phyloP scores from a whole-genome alignment of 2,113 vertebrate species.

The Clarias batrachus region DNA sequence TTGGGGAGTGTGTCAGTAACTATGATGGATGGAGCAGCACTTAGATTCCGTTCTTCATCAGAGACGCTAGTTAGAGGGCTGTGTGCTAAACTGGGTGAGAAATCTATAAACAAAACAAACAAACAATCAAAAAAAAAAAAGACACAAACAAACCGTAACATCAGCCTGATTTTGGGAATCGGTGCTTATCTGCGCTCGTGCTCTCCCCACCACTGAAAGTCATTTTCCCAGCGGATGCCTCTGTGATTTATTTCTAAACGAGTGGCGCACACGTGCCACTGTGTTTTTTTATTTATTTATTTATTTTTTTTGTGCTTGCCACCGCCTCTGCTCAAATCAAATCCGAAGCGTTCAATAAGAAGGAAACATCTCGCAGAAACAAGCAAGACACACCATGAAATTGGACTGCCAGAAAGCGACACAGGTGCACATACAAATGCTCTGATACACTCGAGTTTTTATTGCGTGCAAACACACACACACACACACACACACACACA shows the following conservation, averaged over 20 bases:
- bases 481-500: conserved; percentile 44
- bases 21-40: conserved; percentile 36
- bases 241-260: conserved; percentile 66
- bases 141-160: conserved; percentile 27
- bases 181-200: conserved; percentile 32
- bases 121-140: background rate
- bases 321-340: conserved; percentile 69
- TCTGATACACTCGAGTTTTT: conserved; percentile 61
- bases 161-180: conserved; percentile 16
- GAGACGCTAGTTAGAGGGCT: background rate
- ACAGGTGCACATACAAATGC: conserved; percentile 70
- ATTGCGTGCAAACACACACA: conserved; percentile 56
- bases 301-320: conserved; percentile 47
- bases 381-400: conserved; percentile 75
- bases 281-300: conserved; percentile 21
- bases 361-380: conserved; percentile 71
- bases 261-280: conserved; percentile 34
- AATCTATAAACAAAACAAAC: conserved; percentile 24
- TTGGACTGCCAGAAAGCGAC: conserved; percentile 68
- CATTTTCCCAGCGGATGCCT: conserved; percentile 62
- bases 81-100: background rate
- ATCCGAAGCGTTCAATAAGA: conserved; percentile 73
- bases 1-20: conserved; percentile 11
- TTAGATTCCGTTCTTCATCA: conserved; percentile 16
- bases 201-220: conserved; percentile 32